phyloP scores from a whole-genome alignment of 2,113 vertebrate species.

The Bufo gargarizans region DNA sequence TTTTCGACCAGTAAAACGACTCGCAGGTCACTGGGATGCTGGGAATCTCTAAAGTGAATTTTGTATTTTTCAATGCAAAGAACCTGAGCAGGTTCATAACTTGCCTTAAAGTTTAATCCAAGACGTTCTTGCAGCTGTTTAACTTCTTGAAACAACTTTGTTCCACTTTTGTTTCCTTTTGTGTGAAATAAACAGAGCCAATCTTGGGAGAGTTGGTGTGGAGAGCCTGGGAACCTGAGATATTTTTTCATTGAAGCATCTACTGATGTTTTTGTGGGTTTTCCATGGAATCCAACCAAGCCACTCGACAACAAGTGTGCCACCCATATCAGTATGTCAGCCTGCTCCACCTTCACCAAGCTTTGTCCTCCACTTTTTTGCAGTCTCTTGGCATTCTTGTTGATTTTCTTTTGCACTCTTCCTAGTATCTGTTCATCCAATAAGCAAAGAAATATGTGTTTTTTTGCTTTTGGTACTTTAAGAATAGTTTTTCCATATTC shows the following conservation, averaged over 20 bases:
- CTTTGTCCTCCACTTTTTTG: conserved; percentile 56
- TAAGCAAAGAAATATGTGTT: conserved; percentile 64
- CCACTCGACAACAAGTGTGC: conserved; percentile 66
- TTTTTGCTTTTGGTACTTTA: conserved; percentile 52
- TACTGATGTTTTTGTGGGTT: conserved; percentile 48
- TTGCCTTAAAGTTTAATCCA: conserved; percentile 59
- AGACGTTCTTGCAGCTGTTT: conserved; percentile 63
- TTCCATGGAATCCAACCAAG: conserved; percentile 59
- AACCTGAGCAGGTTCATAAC: conserved; percentile 59
- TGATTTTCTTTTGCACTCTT: conserved; percentile 62
- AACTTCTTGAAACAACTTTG: conserved; percentile 65
- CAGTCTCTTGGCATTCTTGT: conserved; percentile 16
- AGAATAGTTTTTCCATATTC: conserved; percentile 38
- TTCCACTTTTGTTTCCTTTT: conserved; percentile 55
- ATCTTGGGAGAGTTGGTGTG: conserved; percentile 66
- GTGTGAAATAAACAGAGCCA: conserved; percentile 62
- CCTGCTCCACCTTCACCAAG: conserved; percentile 62
- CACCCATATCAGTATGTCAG: conserved; percentile 64
- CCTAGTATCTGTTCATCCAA: conserved; percentile 64
- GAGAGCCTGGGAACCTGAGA: conserved; percentile 55
- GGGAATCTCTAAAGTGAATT: conserved; percentile 58
- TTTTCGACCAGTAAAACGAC: conserved; percentile 67
- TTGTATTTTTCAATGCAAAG: conserved; percentile 70
- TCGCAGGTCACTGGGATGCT: conserved; percentile 60
- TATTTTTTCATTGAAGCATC: conserved; percentile 61